A percentile compares a stretch with the other conserved stretches of the same genome.
Conservation (phyloP, 35 echinoderm and acorn worm genomes). For the Ptychodera flava region DNA sequence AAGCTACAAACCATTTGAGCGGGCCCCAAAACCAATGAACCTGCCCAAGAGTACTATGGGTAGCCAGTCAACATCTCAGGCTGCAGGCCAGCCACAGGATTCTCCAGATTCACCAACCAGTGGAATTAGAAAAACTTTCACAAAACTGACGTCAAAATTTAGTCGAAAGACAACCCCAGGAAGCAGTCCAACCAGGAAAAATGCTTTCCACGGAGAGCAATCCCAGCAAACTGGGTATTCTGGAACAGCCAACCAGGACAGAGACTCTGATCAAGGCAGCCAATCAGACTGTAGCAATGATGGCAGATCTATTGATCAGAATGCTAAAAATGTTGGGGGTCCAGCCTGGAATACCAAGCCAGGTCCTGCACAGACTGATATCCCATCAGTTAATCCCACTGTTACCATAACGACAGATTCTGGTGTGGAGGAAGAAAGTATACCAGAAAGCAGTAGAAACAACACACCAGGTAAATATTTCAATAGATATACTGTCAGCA, state of each 20-base stretch:
- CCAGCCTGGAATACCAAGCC: neutral
- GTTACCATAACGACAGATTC: neutral
- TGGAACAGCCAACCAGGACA: neutral
- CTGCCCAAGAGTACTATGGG: neutral
- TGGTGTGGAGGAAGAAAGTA: no score
- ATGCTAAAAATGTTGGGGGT: neutral
- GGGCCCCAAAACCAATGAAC: neutral
- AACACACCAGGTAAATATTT: neutral
- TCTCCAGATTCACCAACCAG: conserved; percentile 16
- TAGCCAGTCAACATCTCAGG: neutral
- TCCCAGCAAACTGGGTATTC: neutral
- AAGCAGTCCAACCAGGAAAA: neutral
- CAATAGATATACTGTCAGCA: no score
- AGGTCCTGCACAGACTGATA: neutral
- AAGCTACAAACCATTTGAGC: conserved; percentile 19
- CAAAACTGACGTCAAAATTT: conserved; percentile 55
- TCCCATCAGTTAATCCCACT: neutral
- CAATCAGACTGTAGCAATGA: neutral
- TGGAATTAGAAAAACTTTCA: conserved; percentile 35
- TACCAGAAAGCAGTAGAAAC: neutral
- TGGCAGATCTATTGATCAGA: neutral
- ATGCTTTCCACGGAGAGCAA: neutral
- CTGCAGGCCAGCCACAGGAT: conserved; percentile 8
- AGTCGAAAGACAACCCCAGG: neutral
- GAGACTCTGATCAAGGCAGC: neutral